Percentiles rank a stretch among this genome's conserved stretches.
Evolutionary conservation across 1,140 invertebrate species (phyloP).

Genomic region (Ceratoteleas bidentatus): DNA sequence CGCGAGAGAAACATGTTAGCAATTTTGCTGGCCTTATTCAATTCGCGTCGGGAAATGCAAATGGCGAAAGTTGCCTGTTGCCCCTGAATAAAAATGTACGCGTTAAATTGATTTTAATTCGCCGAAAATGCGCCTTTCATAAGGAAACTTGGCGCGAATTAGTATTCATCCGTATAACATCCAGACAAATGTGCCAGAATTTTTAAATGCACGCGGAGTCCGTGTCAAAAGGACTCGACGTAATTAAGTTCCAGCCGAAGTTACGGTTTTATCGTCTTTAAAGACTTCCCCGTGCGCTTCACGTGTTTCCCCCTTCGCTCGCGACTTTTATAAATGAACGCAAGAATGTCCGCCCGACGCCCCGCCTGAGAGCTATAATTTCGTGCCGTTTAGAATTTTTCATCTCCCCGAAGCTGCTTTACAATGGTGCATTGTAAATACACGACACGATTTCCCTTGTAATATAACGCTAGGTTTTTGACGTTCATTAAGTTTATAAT

Average conservation of each 20-base stretch:
- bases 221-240: conserved; percentile 22
- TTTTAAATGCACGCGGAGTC: conserved; percentile 16
- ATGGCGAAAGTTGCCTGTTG: conserved; percentile 15
- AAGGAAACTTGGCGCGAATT: conserved; percentile 18
- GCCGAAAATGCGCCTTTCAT: conserved; percentile 10
- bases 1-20: conserved; percentile 31
- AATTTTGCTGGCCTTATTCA: conserved; percentile 44
- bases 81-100: conserved; percentile 16
- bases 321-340: conserved; percentile 12
- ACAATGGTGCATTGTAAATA: too few species aligned
- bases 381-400: neutral
- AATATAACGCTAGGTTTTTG: conserved; percentile 23
- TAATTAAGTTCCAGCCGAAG: conserved; percentile 45
- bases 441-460: too few species aligned
- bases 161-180: conserved; percentile 13
- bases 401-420: too few species aligned
- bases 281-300: conserved; percentile 17
- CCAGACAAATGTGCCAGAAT: conserved; percentile 22
- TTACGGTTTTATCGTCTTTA: conserved; percentile 47
- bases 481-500: conserved; percentile 20
- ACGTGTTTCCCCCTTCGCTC: conserved; percentile 5
- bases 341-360: conserved; percentile 5
- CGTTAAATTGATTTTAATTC: conserved; percentile 30
- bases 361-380: neutral
- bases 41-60: conserved; percentile 41